Base-by-base conservation (phyloP, 1,140 invertebrate genomes). In the Diorhabda sublineata region DNA sequence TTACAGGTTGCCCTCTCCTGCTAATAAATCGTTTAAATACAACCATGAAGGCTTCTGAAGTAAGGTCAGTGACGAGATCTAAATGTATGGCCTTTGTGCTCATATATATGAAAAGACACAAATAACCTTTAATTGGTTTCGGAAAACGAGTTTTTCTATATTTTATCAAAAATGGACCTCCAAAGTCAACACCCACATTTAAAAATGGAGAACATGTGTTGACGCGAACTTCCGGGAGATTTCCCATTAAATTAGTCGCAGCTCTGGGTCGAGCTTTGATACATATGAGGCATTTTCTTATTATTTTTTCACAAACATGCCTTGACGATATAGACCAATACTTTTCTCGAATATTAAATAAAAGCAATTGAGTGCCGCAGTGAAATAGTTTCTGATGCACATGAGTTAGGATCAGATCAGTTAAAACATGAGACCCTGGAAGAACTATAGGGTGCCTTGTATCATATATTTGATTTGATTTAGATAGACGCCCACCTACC, bases 61-160 rank as follows among this genome's bases (percentile, higher is more conserved):
- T 68, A 5, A 78, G 43, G 64, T 76, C 69, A 7, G 67, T 67
- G 0, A 80, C 76, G 5, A 77, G 11, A 71, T 81, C 78, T n/a
- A 81, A 45, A 63, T 82, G 79, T n/a, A 79, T 60, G n/a, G 77
- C 78, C 68, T 71, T 73, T 9, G 77, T 79, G 2, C 69, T 41
- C 7, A 76, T 72, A 65, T 79, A 82, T 5, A 79, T 71, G 60
- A 81, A n/a, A n/a, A n/a, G 6, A 43, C 59, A 62, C n/a, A 79
- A 60, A 60, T 79, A 82, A 3, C 52, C 68, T 66, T 81, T 81
- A 41, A 72, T 45, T 3, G 41, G n/a, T 66, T 71, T 73, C n/a
- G 6, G 4, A 42, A 62, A 58, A 3, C 68, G n/a, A 7, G 58
- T 59, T 70, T 66, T 71, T 68, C 1, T 26, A 26, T 26, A 26